Evolutionary conservation across 1,140 invertebrate species (phyloP).

Genomic region (Hylyphantes graminicola): DNA sequence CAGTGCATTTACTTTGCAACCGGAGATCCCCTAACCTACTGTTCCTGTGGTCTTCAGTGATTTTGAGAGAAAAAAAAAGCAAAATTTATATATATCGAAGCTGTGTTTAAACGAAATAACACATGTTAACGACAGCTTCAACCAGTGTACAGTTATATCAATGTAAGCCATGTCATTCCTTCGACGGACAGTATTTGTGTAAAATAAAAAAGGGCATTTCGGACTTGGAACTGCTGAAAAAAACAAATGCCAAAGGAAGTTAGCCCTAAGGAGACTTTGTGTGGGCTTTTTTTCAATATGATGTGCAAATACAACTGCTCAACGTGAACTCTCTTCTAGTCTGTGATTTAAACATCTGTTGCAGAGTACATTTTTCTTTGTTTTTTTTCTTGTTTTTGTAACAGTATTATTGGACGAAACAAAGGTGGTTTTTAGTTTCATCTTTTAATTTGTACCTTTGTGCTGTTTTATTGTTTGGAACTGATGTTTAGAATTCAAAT

Average conservation of each 20-base stretch:
- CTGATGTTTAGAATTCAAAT: constrained; percentile 52
- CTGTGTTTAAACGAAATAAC: not conserved
- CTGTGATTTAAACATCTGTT: constrained; percentile 60
- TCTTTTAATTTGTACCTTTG: constrained; percentile 54
- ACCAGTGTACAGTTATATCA: not conserved
- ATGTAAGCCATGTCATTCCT: not conserved
- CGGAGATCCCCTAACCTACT: not conserved
- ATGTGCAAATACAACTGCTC: constrained; percentile 60
- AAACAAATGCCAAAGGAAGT: constrained; percentile 43
- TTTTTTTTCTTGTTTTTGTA: constrained; percentile 54
- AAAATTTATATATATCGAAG: constrained; percentile 10
- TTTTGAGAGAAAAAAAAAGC: not conserved
- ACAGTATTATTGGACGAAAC: constrained; percentile 60
- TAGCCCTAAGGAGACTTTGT: constrained; percentile 3
- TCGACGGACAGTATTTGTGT: constrained; percentile 21
- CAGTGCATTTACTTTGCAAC: too few species aligned
- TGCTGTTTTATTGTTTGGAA: constrained; percentile 58
- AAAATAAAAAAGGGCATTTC: constrained; percentile 48
- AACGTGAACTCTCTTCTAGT: constrained; percentile 59
- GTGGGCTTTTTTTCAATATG: constrained; percentile 47
- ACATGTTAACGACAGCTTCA: not conserved
- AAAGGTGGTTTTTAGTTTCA: constrained; percentile 60
- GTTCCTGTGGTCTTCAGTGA: constrained; percentile 17
- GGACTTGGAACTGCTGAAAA: not conserved
- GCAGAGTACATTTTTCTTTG: constrained; percentile 49